Evolutionary conservation across 2,888 invertebrate species (phyloP).

Genomic region (Apamea epomidion): DNA sequence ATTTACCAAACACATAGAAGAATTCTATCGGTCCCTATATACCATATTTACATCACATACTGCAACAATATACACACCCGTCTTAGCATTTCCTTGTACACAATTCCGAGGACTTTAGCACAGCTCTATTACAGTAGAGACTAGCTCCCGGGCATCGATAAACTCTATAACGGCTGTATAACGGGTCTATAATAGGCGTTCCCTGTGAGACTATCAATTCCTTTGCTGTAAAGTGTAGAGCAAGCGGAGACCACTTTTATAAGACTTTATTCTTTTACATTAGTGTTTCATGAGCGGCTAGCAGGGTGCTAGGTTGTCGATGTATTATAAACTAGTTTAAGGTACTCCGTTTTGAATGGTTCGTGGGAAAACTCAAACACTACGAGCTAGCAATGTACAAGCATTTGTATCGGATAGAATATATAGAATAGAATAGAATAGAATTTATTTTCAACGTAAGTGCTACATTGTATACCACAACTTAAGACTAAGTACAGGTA

Average conservation of each 20-base stretch:
- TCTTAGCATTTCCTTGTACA: slow-evolving; percentile 30
- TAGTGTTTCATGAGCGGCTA: background rate
- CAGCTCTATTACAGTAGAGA: slow-evolving; percentile 53
- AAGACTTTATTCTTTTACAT: slow-evolving; percentile 39
- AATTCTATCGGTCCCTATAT: background rate
- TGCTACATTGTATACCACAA: no score
- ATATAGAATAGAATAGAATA: no score
- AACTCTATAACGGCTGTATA: slow-evolving; percentile 64
- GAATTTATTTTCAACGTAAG: no score
- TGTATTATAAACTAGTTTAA: background rate
- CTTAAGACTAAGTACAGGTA: no score
- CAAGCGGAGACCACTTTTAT: slow-evolving; percentile 39
- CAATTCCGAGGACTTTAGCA: slow-evolving; percentile 25
- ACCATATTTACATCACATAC: slow-evolving; percentile 8
- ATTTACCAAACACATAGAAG: background rate
- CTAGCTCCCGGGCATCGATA: slow-evolving; percentile 65
- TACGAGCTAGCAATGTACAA: background rate
- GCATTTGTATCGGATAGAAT: background rate
- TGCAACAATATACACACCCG: slow-evolving; percentile 18
- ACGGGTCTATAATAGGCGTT: slow-evolving; percentile 68
- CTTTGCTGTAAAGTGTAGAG: slow-evolving; percentile 32
- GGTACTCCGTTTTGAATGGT: background rate
- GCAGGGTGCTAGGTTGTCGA: background rate
- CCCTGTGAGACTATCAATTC: slow-evolving; percentile 69
- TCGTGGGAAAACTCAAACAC: background rate